A percentile compares a stretch with the other conserved stretches of the same genome.
These are phyloP conservation scores for Caretta caretta DNA, from an alignment of 2,113 vertebrate species.

Conservation along the genomic window DNA sequence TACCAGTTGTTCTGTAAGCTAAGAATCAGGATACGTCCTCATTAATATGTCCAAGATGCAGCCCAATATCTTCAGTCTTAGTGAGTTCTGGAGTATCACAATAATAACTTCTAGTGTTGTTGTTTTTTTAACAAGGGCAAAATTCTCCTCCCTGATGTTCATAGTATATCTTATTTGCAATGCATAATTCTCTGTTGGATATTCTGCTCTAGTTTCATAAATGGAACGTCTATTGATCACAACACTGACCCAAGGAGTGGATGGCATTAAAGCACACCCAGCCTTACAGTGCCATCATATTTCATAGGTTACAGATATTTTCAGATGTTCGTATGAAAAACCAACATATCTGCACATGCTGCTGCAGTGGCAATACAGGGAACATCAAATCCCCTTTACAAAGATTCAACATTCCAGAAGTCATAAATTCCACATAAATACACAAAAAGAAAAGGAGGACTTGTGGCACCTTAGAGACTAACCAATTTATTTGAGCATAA, in stretches of 20 bases:
- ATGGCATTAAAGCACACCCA: neutral
- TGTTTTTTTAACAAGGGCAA: neutral
- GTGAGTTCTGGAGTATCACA: neutral
- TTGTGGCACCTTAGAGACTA: too few relatives aligned
- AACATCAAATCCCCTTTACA: neutral
- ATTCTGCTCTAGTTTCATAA: conserved; percentile 21
- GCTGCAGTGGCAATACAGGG: neutral
- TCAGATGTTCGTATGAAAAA: conserved; percentile 11
- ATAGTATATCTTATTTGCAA: neutral
- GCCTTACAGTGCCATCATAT: neutral
- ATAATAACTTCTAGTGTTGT: neutral
- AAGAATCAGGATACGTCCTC: neutral
- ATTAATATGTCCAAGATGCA: neutral
- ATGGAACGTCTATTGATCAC: neutral
- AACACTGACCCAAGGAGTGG: neutral
- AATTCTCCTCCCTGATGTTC: neutral
- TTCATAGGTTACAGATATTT: conserved; percentile 19
- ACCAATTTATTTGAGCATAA: too few relatives aligned
- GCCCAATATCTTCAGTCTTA: neutral
- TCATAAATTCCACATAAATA: neutral
- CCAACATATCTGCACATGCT: conserved; percentile 1
- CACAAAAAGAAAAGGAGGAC: too few relatives aligned
- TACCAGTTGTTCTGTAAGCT: neutral
- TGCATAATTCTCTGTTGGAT: neutral
- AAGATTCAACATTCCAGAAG: neutral